Conservation (phyloP, 2,888 invertebrate species). For the Thymelicus acteon region DNA sequence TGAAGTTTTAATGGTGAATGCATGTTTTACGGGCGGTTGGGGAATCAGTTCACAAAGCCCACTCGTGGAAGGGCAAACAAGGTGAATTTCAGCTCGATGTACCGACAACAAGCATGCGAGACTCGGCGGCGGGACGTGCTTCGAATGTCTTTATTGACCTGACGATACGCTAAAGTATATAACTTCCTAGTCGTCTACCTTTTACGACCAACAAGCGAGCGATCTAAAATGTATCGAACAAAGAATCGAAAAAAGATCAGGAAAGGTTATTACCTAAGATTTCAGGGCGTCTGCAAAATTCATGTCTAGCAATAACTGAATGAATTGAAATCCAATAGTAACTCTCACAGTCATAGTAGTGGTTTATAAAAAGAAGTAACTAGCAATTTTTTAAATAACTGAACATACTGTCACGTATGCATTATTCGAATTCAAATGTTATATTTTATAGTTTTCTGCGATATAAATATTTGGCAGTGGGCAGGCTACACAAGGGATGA, state of each 20-base stretch:
- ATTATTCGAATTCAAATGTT: too few species aligned
- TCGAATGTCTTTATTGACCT: slow-evolving; percentile 38
- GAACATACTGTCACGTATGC: too few species aligned
- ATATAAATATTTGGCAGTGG: too few species aligned
- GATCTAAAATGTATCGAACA: slow-evolving; percentile 21
- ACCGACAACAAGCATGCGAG: slow-evolving; percentile 38
- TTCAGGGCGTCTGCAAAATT: not conserved
- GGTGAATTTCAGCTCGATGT: slow-evolving; percentile 36
- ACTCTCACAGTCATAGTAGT: too few species aligned
- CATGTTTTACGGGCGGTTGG: slow-evolving; percentile 32
- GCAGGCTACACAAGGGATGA: too few species aligned
- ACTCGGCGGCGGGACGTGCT: slow-evolving; percentile 41
- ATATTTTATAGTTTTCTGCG: too few species aligned
- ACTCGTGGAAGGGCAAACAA: slow-evolving; percentile 38
- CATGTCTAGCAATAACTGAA: not conserved
- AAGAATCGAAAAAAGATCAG: slow-evolving; percentile 6
- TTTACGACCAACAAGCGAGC: slow-evolving; percentile 16
- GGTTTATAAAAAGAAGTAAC: too few species aligned
- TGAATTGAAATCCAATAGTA: too few species aligned
- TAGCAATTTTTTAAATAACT: too few species aligned
- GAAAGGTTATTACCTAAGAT: not conserved
- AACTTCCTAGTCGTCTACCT: slow-evolving; percentile 20
- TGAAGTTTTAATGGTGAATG: slow-evolving; percentile 7
- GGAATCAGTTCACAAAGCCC: slow-evolving; percentile 38
- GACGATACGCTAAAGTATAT: slow-evolving; percentile 31